Evolutionary conservation across 2,797 vertebrate species (phyloP).

Genomic region (Sebastes flavidus): DNA sequence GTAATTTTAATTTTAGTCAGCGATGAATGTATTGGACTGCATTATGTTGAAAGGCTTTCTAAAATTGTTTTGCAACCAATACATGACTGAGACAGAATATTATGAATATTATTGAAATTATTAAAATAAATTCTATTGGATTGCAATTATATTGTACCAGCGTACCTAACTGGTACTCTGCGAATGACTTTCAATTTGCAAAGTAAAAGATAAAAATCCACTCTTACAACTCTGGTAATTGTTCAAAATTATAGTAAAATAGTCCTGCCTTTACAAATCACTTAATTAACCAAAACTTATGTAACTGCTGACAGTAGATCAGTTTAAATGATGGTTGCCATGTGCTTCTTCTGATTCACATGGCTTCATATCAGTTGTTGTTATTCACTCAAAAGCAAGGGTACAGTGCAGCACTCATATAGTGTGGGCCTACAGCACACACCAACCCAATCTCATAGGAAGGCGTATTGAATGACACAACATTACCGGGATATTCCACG

Average conservation of each 20-base stretch:
- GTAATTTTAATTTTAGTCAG: background rate
- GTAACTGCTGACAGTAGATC: background rate
- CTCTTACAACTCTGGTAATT: no score
- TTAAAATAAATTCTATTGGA: background rate
- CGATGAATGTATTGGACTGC: background rate
- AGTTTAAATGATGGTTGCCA: background rate
- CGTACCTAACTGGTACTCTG: background rate
- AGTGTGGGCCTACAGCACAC: no score
- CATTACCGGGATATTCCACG: rapidly evolving
- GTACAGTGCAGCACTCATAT: no score
- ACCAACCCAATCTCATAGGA: no score
- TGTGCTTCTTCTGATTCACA: no score
- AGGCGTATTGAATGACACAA: no score
- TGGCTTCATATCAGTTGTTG: no score
- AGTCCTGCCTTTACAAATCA: background rate
- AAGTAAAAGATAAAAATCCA: background rate
- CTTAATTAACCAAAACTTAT: background rate
- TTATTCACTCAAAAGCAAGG: no score
- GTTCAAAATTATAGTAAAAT: background rate
- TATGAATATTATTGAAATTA: background rate
- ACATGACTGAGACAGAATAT: background rate
- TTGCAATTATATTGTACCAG: background rate
- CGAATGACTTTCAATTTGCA: background rate
- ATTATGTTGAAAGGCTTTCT: background rate
- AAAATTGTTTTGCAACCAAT: no score